A percentile compares a stretch with the other conserved stretches of the same genome.
Conservation (phyloP, 2,113 vertebrate genomes). For the Lanius collurio region DNA sequence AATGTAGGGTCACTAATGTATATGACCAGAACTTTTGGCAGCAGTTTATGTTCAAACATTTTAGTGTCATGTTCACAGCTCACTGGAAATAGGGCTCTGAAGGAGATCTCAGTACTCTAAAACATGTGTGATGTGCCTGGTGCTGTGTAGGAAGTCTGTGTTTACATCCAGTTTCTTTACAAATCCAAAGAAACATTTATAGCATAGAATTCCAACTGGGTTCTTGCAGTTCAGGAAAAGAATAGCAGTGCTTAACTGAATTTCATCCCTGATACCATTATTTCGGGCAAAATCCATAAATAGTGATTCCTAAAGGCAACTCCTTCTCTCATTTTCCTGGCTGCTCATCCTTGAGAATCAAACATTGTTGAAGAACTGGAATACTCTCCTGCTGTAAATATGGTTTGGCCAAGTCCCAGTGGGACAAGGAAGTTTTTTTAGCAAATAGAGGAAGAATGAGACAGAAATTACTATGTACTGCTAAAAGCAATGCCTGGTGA, state of each 20-base stretch:
- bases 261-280: neutral
- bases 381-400: neutral
- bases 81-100: neutral
- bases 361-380: neutral
- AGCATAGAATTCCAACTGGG: neutral
- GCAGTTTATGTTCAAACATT: neutral
- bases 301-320: neutral
- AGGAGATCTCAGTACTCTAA: neutral
- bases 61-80: neutral
- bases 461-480: neutral
- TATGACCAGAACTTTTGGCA: neutral
- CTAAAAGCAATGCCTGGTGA: slow-evolving; percentile 23
- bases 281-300: neutral
- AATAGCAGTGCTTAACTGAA: neutral
- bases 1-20: neutral
- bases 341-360: neutral
- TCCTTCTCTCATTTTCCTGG: neutral
- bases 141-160: neutral
- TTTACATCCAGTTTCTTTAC: neutral
- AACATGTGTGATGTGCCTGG: neutral
- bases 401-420: neutral
- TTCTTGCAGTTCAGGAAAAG: neutral
- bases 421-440: neutral
- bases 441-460: neutral
- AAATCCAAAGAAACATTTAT: neutral